Evolutionary conservation across 2,113 vertebrate species (phyloP), one percentile per base, ranked within the genome.

Genomic region (Chascanopsetta lugubris): DNA sequence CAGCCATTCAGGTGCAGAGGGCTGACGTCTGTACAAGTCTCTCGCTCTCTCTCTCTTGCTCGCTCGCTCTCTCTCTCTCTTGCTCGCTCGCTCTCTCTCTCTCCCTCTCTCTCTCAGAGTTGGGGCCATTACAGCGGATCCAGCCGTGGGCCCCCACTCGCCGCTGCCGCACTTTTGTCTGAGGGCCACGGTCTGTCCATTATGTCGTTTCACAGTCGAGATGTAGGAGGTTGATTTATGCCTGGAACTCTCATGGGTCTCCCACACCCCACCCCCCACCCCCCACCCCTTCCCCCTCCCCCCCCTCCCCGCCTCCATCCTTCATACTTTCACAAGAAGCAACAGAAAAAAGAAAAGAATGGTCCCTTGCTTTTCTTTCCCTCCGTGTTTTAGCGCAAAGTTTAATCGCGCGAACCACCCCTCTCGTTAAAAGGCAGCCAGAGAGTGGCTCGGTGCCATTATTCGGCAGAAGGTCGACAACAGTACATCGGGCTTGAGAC

Each of bases 401-500:
- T 67, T 84, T 76, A 68, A 71, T 75, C 74, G 55, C 69, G 65
- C 69, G 25, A 56, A 59, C 79, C 58, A 67, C 57, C 80, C 53
- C 62, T 50, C 38, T 49, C 50, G 47, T 75, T 48, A 68, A 38
- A 73, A 76, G n/a, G 61, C 51, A 7, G 65, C 42, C 48, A 57
- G 62, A 63, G 34, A 57, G 34, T 38, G 70, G 51, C 54, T 61
- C 49, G 45, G 57, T 67, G 61, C 51, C 62, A 57, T 66, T 76
- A 72, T 74, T 55, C 60, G 54, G 71, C 53, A 75, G 79, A 77
- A 81, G 64, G 83, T 79, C 65, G 82, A 80, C 65, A 75, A 77
- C 79, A 79, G 68, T 69, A 51, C 82, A 80, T 83, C 67, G 42
- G 64, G 65, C 69, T 72, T 88, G 88, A 89, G 88, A 89, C 94